These are phyloP conservation scores for Cheirogaleus major DNA, from an alignment of 2,797 vertebrate species.

Conservation along the genomic window DNA sequence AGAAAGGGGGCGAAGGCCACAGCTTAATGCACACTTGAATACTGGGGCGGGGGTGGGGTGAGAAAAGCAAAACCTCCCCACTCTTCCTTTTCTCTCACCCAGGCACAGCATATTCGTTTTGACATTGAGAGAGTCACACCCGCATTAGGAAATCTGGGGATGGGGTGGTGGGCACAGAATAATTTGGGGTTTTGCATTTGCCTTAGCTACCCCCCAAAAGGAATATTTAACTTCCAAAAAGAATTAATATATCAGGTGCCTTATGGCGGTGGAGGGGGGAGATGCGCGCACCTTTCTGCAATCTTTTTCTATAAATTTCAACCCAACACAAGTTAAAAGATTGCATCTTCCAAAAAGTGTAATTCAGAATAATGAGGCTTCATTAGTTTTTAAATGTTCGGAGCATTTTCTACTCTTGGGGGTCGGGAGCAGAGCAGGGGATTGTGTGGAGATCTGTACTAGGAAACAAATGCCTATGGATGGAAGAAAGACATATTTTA, in stretches of 20 bases:
- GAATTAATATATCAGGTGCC: accelerated
- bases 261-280: not conserved
- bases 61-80: not conserved
- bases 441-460: not conserved
- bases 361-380: not conserved
- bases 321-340: not conserved
- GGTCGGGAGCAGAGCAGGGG: not conserved
- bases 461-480: not conserved
- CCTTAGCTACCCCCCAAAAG: not conserved
- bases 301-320: not conserved
- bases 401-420: not conserved
- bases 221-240: not conserved
- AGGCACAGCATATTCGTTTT: accelerated
- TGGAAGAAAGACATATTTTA: not conserved
- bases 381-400: not conserved
- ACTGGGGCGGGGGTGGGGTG: too few species aligned
- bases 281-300: not conserved
- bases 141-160: not conserved
- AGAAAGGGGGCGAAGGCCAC: too few species aligned
- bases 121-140: not conserved
- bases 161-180: not conserved
- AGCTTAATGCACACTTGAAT: not conserved
- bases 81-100: too few species aligned
- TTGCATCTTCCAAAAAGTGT: not conserved
- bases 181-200: not conserved